These are phyloP conservation scores for Cheirogaleus medius DNA, from an alignment of 2,113 vertebrate genomes.

Conservation along the genomic window DNA sequence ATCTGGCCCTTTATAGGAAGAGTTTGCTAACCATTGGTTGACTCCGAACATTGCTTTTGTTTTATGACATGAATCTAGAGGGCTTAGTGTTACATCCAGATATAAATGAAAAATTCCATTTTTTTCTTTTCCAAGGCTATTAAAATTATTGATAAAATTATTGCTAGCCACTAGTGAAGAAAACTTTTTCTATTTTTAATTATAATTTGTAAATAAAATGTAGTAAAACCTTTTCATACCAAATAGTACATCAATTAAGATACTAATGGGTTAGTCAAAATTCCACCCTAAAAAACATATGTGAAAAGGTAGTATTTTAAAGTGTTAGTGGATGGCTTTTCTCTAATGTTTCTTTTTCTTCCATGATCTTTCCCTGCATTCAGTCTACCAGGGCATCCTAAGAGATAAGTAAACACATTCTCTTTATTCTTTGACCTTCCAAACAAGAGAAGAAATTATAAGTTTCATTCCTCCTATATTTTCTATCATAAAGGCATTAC, in stretches of 20 bases:
- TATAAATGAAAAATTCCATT: background rate
- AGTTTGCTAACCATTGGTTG: background rate
- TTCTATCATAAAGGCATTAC: background rate
- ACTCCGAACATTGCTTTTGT: background rate
- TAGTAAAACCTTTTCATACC: background rate
- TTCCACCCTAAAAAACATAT: background rate
- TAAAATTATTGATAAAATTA: background rate
- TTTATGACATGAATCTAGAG: background rate
- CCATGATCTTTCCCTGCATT: background rate
- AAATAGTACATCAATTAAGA: background rate
- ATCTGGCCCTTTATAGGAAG: background rate
- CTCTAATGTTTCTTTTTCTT: background rate
- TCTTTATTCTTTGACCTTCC: background rate
- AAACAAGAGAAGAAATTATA: background rate
- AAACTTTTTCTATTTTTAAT: constrained; percentile 4
- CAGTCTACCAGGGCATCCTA: background rate
- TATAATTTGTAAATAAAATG: background rate
- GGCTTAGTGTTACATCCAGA: background rate
- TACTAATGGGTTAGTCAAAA: background rate
- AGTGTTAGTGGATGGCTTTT: background rate
- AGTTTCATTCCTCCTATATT: background rate
- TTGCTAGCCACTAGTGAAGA: background rate
- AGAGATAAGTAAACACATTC: background rate
- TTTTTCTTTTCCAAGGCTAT: background rate
- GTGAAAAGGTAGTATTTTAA: background rate